Base-by-base conservation (phyloP, 1,140 invertebrate genomes). In the Pachyrhynchus sulphureomaculatus region DNA sequence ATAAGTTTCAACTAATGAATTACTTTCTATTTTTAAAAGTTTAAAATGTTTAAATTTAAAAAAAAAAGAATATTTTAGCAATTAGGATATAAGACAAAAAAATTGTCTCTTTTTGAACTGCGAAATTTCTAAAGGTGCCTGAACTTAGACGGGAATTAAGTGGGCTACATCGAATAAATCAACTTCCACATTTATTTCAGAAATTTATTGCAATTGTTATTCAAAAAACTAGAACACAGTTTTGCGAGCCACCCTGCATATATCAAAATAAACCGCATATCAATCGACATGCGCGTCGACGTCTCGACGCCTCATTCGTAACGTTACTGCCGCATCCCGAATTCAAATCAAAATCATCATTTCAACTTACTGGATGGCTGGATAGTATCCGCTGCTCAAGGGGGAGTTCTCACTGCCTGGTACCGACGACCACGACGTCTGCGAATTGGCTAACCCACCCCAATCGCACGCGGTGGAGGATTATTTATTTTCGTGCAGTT, bases 361-460 rank as follows among this genome's bases (percentile, higher is more conserved):
- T 56, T 54, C 63, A 65, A 64, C 62, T 26, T 57, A 66, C 69
- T 69, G 69, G 69, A 71, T 71, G 69, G 69, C 69, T 71, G 69
- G 67, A 71, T 64, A 68, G 68, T 51, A 57, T 54, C 48, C 23
- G 15, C 36, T 21, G 51, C 36, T 44, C 33, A 42, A 57, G 56
- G 44, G 65, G 53, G 64, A 66, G 39, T 65, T 60, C 45, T 42
- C 62, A 65, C 67, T 57, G 65, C 64, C 68, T 70, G 68, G 68
- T 68, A 70, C 68, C 65, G 68, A 56, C 49, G 34, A 39, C 62
- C 45, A 29, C 52, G 49, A 37, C 36, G 49, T n/a, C 32, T 13
- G 45, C 48, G 44, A 10, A 13, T 12, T 17, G 9, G 29, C 34
- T 42, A 24, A 39, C 10, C 42, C 44, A 52, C 42, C 44, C 34